These are phyloP conservation scores for Noctua fimbriata DNA, from an alignment of 2,888 invertebrate genomes.

Conservation along the genomic window DNA sequence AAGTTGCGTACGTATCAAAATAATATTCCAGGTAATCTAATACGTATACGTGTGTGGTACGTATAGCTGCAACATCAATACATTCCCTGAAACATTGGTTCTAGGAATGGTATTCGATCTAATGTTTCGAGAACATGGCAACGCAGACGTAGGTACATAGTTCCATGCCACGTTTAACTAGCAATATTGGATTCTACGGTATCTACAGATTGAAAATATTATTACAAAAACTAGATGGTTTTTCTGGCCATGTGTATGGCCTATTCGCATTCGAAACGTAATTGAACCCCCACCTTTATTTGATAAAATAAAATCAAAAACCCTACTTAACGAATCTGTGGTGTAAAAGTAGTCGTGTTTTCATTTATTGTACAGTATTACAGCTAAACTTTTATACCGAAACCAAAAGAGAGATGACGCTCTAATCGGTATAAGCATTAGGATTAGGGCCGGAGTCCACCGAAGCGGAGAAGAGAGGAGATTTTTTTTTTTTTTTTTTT, in stretches of 20 bases:
- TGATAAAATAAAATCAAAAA: too few species aligned
- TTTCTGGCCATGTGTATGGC: background rate
- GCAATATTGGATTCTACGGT: background rate
- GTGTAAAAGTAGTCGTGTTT: too few species aligned
- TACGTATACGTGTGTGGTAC: too few species aligned
- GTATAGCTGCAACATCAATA: background rate
- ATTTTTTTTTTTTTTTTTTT: too few species aligned
- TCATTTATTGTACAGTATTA: too few species aligned
- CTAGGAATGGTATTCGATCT: slow-evolving; percentile 52
- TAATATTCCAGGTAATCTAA: slow-evolving; percentile 23
- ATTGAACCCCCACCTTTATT: too few species aligned
- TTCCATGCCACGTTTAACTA: background rate
- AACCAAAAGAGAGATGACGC: too few species aligned
- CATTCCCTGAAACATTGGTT: slow-evolving; percentile 50
- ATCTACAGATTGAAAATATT: background rate
- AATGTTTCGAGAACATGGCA: slow-evolving; percentile 31
- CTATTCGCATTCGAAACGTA: background rate
- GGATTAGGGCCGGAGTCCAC: too few species aligned
- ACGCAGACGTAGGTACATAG: background rate
- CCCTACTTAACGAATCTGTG: too few species aligned
- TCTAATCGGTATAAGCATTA: too few species aligned
- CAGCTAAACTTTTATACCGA: too few species aligned
- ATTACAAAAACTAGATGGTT: background rate
- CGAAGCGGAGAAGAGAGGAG: too few species aligned
- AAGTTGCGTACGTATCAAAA: background rate